phyloP scores from a whole-genome alignment of 2,888 invertebrate genomes.

The Lochmaea capreae region DNA sequence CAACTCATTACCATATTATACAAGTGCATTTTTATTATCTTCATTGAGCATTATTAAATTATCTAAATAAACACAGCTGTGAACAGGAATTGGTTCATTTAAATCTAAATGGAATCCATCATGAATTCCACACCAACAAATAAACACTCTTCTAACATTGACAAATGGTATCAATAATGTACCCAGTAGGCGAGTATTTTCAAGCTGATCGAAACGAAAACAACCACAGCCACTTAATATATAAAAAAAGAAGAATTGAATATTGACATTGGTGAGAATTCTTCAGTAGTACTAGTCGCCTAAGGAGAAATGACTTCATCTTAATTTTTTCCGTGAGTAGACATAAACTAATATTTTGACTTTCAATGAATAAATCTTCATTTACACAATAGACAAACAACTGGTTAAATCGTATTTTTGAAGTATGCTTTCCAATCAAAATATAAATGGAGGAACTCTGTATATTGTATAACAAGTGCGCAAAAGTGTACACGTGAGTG shows the following conservation, averaged over 20 bases:
- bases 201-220: conserved; percentile 8
- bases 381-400: not conserved
- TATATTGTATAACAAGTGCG: no score
- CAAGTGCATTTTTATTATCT: not conserved
- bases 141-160: conserved; percentile 12
- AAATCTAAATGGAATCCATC: conserved; percentile 5
- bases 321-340: not conserved
- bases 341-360: not conserved
- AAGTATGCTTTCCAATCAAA: no score
- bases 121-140: not conserved
- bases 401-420: no score
- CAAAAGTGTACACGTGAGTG: no score
- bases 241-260: not conserved
- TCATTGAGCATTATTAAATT: conserved; percentile 5
- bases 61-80: conserved; percentile 1
- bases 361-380: not conserved
- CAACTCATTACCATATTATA: not conserved
- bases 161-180: conserved; percentile 25
- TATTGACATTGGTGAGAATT: not conserved
- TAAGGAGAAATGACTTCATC: not conserved
- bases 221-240: not conserved
- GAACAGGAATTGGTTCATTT: conserved; percentile 1
- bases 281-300: not conserved
- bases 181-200: conserved; percentile 18
- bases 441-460: no score